Conservation (phyloP, 2,113 vertebrate species). For the Vulpes lagopus region DNA sequence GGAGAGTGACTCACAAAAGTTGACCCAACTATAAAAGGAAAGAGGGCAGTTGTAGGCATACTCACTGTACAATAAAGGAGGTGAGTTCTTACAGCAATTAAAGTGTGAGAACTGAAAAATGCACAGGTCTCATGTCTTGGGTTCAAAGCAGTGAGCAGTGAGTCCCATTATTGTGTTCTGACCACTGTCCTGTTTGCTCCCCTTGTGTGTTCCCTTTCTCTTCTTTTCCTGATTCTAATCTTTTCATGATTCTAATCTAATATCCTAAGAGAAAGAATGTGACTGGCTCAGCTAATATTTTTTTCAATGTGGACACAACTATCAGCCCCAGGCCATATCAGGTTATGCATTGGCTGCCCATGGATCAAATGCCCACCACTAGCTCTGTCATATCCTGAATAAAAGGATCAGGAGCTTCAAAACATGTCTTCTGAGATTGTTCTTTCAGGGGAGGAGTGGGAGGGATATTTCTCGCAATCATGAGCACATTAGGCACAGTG, state of each 20-base stretch:
- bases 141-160: background rate
- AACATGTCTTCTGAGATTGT: background rate
- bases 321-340: background rate
- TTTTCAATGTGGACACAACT: background rate
- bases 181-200: background rate
- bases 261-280: background rate
- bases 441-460: background rate
- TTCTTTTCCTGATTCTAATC: background rate
- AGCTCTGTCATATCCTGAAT: background rate
- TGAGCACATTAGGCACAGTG: background rate
- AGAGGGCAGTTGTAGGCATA: no score
- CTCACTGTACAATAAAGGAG: fast-evolving
- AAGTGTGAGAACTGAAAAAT: no score
- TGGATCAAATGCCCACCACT: background rate
- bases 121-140: background rate
- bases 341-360: background rate
- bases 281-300: background rate
- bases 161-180: background rate
- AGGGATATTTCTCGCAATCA: background rate
- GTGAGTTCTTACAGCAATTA: background rate
- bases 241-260: background rate
- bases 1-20: background rate
- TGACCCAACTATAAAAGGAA: background rate
- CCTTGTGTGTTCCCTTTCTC: background rate
- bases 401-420: background rate